Conservation (phyloP, 2,113 vertebrate species). For the Ciconia maguari region DNA sequence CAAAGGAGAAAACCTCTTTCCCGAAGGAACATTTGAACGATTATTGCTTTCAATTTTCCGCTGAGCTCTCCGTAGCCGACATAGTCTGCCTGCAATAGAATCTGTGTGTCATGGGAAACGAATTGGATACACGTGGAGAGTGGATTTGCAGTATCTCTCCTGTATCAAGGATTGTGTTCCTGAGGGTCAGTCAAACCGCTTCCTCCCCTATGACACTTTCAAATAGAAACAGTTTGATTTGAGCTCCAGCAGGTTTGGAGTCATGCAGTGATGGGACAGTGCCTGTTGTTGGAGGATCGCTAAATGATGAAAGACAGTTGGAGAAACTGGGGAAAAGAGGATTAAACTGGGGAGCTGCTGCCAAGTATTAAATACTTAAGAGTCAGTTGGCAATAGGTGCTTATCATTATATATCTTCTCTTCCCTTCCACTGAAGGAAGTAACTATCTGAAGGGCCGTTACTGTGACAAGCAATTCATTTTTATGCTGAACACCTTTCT, state of each 20-base stretch:
- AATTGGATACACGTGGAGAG: neutral
- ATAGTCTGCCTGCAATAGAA: neutral
- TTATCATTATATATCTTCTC: neutral
- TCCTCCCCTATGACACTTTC: neutral
- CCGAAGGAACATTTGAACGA: neutral
- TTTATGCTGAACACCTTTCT: neutral
- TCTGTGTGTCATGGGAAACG: neutral
- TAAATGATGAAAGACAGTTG: neutral
- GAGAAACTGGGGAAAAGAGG: slow-evolving; percentile 26
- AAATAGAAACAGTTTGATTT: neutral
- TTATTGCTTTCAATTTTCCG: neutral
- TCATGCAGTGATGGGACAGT: neutral
- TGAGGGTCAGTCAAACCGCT: neutral
- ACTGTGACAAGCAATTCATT: neutral
- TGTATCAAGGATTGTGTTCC: neutral
- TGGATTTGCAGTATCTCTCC: neutral
- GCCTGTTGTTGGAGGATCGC: neutral
- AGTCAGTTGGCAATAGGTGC: neutral
- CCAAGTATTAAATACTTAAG: slow-evolving; percentile 3
- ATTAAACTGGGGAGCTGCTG: slow-evolving; percentile 38
- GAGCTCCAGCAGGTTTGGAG: neutral
- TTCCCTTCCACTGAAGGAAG: neutral
- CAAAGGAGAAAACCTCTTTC: neutral
- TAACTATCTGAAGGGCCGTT: neutral
- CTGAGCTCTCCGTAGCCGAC: neutral